Evolutionary conservation across 2,113 vertebrate genomes (phyloP), one percentile per base, ranked within the genome.

Genomic region (Sebastes fasciatus): DNA sequence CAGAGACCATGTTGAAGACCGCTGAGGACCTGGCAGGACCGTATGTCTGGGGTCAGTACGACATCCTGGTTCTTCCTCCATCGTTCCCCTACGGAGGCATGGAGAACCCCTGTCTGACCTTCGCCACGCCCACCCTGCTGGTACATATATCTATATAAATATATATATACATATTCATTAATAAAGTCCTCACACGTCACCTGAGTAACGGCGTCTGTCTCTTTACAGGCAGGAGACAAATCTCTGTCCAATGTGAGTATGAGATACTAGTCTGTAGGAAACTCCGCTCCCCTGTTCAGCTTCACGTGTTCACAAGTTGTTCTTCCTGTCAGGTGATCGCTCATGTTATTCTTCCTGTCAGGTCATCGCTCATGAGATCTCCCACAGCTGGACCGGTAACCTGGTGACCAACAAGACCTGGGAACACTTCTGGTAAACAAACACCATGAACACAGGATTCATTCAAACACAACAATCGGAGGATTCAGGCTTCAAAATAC

Each of bases 341-440:
- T 19, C 98, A 4, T 75, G 8, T 65, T 67, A 9, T 55, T 70
- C 3, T 82, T 62, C 78, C 49, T 76, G 89, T 74, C 88, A 99
- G 98, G 98, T 99, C 77, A 98, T 99, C 79, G 98, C 98, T 19
- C 98, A 99, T 89, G 98, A 99, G 95, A 99, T 99, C 90, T 97
- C 98, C 74, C 98, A 99, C 89, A 99, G 98, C 91, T 99, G 98
- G 98, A 99, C 98, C 1, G 98, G 98, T 26, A 99, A 99, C 88
- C 94, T 99, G 91, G 98, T 99, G 85, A 99, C 98, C 91, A 99
- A 98, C 91, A 96, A 96, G 94, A 99, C 97, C 16, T 99, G 98
- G 98, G 97, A 99, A 75, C 97, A 99, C 91, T 99, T 99, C 93
- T 99, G 98, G 98, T 99, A 92, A 69, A 94, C 6, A 2, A 17